Base-by-base conservation (phyloP, 2,888 invertebrate species). In the Podabrus alpinus region DNA sequence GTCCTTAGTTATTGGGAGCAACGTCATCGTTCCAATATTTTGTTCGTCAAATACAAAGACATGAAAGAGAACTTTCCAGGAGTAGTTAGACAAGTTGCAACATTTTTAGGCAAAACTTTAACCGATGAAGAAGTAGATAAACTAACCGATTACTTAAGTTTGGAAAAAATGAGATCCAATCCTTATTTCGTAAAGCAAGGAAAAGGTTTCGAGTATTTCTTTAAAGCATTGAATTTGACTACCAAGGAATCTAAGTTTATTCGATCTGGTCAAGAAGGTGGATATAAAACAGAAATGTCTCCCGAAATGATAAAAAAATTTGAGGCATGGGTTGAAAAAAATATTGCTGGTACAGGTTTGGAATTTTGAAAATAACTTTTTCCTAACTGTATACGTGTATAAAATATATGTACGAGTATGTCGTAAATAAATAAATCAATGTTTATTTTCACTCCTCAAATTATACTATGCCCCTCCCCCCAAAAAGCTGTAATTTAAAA, bases 231-330 rank as follows among this genome's bases (percentile, higher is more conserved):
- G 73, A 85, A 86, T 13, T 78, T 86, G 13, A 85, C 83, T 9
- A 80, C 83, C 17, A 84, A 86, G 0, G 87, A 87, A 4, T 25
- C 21, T 15, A 79, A 82, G 11, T 90, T 90, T 78, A 88, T 90
- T 82, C 85, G 89, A 78, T 85, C 86, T 59, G 90, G 90, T 9
- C 84, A 87, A 78, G 86, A 88, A 7, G 88, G 87, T 1, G 84
- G 82, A 16, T 87, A 86, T 79, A 85, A 85, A 76, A 84, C 83
- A 3, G 81, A 93, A 75, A 94, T 96, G 91, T 91, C 92, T 1
- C 90, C 91, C 2, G 92, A 94, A 81, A 88, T 95, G 81, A 92
- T 93, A 0, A 87, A 89, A 71, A 89, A 90, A 79, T 94, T 96
- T 83, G 94, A 95, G 84, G 87, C 90, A 10, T 94, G 94, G 94